Conservation (phyloP, 2,888 invertebrate species). For the Cantharis lateralis region DNA sequence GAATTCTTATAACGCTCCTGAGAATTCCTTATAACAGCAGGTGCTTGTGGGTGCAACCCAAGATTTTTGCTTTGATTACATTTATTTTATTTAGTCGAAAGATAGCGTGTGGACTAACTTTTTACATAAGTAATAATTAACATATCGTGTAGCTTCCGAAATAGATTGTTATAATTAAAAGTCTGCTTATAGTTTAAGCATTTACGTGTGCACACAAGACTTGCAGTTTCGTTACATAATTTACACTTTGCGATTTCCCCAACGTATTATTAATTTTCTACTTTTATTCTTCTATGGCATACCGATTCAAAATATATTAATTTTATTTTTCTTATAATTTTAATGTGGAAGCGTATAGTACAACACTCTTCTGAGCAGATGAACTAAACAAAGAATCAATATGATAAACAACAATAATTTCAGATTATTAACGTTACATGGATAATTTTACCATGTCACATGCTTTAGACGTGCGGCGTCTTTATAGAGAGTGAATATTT, state of each 20-base stretch:
- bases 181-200: not conserved
- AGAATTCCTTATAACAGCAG: slow-evolving; percentile 30
- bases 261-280: not conserved
- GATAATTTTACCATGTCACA: too few relatives aligned
- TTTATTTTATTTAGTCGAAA: slow-evolving; percentile 23
- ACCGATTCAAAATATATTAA: not conserved
- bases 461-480: too few relatives aligned
- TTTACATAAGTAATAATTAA: slow-evolving; percentile 39
- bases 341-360: not conserved
- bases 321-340: not conserved
- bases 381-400: not conserved
- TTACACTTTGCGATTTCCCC: not conserved
- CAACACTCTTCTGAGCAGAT: too few relatives aligned
- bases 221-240: not conserved
- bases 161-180: slow-evolving; percentile 32
- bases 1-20: slow-evolving; percentile 24
- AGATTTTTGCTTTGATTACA: slow-evolving; percentile 31
- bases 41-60: slow-evolving; percentile 34
- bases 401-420: not conserved
- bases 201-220: not conserved
- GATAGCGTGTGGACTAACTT: slow-evolving; percentile 31
- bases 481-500: too few relatives aligned
- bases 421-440: not conserved
- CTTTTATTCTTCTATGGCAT: not conserved
- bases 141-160: slow-evolving; percentile 40